Evolutionary conservation across 2,113 vertebrate species (phyloP), one percentile per base, ranked within the genome.

Genomic region (western clawed frog (Xenopus tropicalis)): DNA sequence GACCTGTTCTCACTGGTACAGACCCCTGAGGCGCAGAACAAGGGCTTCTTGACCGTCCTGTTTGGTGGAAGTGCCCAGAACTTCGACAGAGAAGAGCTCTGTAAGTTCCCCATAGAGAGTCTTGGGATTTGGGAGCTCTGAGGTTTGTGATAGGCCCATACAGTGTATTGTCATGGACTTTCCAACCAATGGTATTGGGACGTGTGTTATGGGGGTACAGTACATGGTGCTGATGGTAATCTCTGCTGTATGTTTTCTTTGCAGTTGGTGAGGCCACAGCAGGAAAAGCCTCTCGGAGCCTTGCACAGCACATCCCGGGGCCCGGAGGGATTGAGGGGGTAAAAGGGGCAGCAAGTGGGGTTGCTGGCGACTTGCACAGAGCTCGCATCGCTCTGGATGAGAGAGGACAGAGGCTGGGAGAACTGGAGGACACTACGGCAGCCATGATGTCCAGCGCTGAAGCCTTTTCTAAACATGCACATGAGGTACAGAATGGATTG

Each of bases 391-490:
- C 96, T 21, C 92, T 99, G 19, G 97, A 99, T 0, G 95, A 99
- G 85, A 87, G 97, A 84, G 97, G 97, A 0, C 94, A 99, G 84
- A 90, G 95, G 48, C 89, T 99, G 62, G 96, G 97, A 0, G 97
- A 99, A 82, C 90, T 98, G 87, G 97, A 99, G 19, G 97, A 99
- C 10, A 92, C 90, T 73, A 98, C 97, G 0, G 95, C 95, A 0
- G 92, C 94, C 17, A 98, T 99, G 96, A 95, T 99, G 96, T 84
- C 94, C 80, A 96, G 96, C 0, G 97, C 97, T 0, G 97, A 99
- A 69, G 89, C 84, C 0, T 98, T 99, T 77, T 97, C 95, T 85
- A 99, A 98, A 84, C 97, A 99, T 0, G 97, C 97, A 46, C 97
- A 99, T 0, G 95, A 95, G 95, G 97, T 99, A 86, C 75, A 76